A percentile compares a stretch with the other conserved stretches of the same genome.
These are phyloP conservation scores for Triplophysa bombifrons DNA, from an alignment of 2,797 vertebrate genomes.

Conservation along the genomic window DNA sequence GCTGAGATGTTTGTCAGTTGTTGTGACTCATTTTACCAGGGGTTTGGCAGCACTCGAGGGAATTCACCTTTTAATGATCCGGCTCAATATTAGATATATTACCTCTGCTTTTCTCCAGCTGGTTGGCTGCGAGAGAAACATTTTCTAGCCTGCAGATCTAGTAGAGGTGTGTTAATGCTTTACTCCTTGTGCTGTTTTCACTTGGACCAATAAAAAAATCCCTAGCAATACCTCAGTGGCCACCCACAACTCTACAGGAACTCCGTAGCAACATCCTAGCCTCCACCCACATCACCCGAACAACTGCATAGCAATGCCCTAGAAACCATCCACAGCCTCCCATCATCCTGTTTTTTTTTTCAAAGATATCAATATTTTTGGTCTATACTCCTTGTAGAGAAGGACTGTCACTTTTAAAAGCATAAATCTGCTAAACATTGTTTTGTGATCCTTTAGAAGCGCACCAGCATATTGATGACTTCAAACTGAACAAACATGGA, in stretches of 20 bases:
- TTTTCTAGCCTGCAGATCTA: background rate
- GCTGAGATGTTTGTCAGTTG: background rate
- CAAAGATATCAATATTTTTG: background rate
- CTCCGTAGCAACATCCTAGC: background rate
- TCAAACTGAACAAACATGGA: background rate
- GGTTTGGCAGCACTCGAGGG: background rate
- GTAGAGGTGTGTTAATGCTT: background rate
- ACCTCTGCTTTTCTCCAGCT: background rate
- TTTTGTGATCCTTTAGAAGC: background rate
- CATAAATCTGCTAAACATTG: background rate
- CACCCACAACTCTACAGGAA: too few species aligned
- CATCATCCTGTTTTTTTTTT: background rate
- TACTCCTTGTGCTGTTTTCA: background rate
- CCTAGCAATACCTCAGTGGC: too few species aligned
- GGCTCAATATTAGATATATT: background rate
- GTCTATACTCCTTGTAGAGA: background rate
- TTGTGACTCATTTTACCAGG: background rate
- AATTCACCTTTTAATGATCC: background rate
- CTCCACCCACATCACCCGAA: background rate
- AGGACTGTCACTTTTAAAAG: background rate
- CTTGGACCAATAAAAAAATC: too few species aligned
- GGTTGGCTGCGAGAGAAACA: background rate
- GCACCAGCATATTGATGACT: background rate
- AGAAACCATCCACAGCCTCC: background rate
- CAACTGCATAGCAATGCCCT: background rate